Base-by-base conservation (phyloP, 2,888 invertebrate species). In the Xestoiulus laeticollis region DNA sequence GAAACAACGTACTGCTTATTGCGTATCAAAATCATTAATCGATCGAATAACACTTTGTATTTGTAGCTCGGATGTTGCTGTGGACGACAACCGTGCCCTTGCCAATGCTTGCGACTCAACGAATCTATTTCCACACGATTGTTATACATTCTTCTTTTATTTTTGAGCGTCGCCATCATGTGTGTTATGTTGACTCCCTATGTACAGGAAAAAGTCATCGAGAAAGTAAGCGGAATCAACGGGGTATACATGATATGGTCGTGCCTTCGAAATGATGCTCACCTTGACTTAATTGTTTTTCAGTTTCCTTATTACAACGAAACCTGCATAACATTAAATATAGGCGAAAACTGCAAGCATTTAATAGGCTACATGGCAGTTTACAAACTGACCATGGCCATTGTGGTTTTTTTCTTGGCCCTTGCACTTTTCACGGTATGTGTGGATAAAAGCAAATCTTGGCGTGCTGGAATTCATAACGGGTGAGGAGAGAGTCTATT, bases 401-500 rank as follows among this genome's bases (percentile, higher is more conserved):
- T 92, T 89, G 91, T 92, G 26, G 90, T 90, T 16, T 93, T 92
- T 89, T 91, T 91, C 89, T 89, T 91, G 82, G 53, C 92, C n/a
- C 90, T 92, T 88, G 90, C 91, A 89, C 5, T 92, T 4, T 38
- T 91, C 14, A 92, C 92, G n/a, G 88, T 92, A 19, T 91, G 91
- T 89, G 91, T 93, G 10, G 90, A 91, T 10, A 91, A 91, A 26
- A 92, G 92, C 89, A 90, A 90, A 88, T 91, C 91, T 78, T 92
- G 91, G 89, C 90, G 93, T 88, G 92, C 92, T 1, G 91, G 91
- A n/a, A 87, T 92, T 59, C 93, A 93, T 88, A 93, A 93, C 90
- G 93, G 93, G 91, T 92, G 90, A 90, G 38, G 38, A 30, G 14
- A 3, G 4, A 38, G 6, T 38, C 38, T 3, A 38, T 38, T 3